Evolutionary conservation across 2,113 vertebrate genomes (phyloP).

Genomic region (Malaclemys terrapin): DNA sequence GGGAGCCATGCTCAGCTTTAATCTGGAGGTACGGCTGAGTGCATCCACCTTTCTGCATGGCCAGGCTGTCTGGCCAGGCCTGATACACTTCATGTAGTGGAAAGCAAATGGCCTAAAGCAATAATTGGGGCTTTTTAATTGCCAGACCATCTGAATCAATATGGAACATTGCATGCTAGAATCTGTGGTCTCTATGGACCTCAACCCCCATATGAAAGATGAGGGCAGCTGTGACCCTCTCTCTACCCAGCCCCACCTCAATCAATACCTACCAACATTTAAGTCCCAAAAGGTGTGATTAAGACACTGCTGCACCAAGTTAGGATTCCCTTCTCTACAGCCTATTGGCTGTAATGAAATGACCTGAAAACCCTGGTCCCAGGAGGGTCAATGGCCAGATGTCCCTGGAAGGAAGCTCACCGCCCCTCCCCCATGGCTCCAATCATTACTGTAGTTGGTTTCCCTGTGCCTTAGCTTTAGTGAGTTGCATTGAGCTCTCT

Average conservation of each 20-base stretch:
- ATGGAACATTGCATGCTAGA: slow-evolving; percentile 24
- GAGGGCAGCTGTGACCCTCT: slow-evolving; percentile 63
- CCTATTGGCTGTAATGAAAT: slow-evolving; percentile 64
- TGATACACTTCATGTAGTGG: slow-evolving; percentile 43
- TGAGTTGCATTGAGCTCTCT: background rate
- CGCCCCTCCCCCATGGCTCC: background rate
- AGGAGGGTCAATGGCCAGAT: slow-evolving; percentile 64
- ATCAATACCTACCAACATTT: slow-evolving; percentile 69
- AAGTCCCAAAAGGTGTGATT: slow-evolving; percentile 73
- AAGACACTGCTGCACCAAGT: slow-evolving; percentile 48
- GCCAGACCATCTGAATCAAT: slow-evolving; percentile 59
- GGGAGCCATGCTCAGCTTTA: slow-evolving; percentile 21
- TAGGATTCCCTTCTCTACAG: slow-evolving; percentile 10
- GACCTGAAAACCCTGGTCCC: slow-evolving; percentile 46
- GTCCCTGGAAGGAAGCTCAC: slow-evolving; percentile 61
- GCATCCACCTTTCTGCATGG: slow-evolving; percentile 21
- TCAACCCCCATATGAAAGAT: slow-evolving; percentile 33
- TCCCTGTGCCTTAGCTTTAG: background rate
- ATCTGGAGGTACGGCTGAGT: slow-evolving; percentile 24
- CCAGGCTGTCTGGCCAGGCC: slow-evolving; percentile 12
- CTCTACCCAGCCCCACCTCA: slow-evolving; percentile 45
- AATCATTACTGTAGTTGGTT: slow-evolving; percentile 17
- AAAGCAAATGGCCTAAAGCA: slow-evolving; percentile 41
- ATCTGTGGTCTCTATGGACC: slow-evolving; percentile 59
- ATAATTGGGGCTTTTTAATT: slow-evolving; percentile 58